Conservation (phyloP, 37 sponge, comb jelly and placozoan genomes). For the Aplysina aerophoba region DNA sequence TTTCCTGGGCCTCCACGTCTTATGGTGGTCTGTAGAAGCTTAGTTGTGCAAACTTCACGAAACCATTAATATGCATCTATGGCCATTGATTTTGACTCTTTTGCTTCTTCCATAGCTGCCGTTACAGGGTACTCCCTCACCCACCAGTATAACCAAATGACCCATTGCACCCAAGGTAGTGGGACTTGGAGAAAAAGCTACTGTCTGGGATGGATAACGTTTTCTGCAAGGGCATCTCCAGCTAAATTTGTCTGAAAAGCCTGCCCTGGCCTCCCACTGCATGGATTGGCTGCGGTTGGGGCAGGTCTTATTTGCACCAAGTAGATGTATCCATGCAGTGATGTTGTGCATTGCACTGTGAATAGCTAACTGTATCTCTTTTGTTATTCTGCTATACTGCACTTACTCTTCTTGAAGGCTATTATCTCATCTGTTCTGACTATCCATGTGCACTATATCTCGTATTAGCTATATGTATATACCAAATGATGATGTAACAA, state of each 20-base stretch:
- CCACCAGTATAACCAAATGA: constrained; percentile 51
- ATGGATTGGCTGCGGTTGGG: no score
- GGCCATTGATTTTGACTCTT: constrained; percentile 35
- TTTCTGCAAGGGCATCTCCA: constrained; percentile 59
- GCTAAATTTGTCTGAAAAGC: constrained; percentile 33
- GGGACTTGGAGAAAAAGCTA: constrained; percentile 61
- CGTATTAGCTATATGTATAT: no score
- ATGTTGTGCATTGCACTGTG: no score
- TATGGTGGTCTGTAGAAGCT: background rate
- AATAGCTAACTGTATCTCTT: no score
- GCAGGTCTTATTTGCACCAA: no score
- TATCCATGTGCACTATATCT: no score
- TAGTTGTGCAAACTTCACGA: constrained; percentile 44
- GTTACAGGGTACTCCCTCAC: constrained; percentile 48
- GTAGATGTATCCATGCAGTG: no score
- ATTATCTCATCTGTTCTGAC: no score
- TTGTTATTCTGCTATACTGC: no score
- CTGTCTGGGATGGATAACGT: constrained; percentile 37
- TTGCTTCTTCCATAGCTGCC: constrained; percentile 39
- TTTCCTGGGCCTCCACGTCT: constrained; percentile 41
- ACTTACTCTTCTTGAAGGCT: no score
- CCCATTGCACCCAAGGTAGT: constrained; percentile 53
- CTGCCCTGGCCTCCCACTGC: constrained; percentile 5
- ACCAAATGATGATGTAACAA: no score
- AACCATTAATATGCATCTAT: constrained; percentile 58